Percentiles rank a stretch among this genome's conserved stretches.
Conservation (phyloP, 64 coral and sea anemone species). For the Acropora tenuis region DNA sequence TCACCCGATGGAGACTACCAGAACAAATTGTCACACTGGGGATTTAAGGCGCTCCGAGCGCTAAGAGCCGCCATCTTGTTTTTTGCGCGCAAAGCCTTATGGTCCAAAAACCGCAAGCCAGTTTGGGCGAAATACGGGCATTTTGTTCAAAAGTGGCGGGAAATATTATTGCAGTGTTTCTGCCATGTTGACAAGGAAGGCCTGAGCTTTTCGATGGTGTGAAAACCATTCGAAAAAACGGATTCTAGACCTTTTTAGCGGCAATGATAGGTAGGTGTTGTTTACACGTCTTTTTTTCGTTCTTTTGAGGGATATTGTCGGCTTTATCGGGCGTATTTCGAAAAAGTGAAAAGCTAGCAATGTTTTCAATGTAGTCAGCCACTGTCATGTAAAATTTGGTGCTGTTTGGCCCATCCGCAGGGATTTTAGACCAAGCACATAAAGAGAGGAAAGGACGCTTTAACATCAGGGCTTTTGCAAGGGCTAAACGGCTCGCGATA, state of each 20-base stretch:
- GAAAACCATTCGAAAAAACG: constrained; percentile 52
- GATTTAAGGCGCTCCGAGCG: constrained; percentile 37
- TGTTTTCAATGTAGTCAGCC: constrained; percentile 53
- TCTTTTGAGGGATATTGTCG: constrained; percentile 55
- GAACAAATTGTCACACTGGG: constrained; percentile 24
- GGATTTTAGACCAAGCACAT: constrained; percentile 74
- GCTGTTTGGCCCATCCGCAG: constrained; percentile 50
- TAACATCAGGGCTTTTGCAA: constrained; percentile 74
- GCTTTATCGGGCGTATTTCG: constrained; percentile 51
- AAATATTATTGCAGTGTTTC: constrained; percentile 42
- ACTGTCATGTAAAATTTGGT: constrained; percentile 58
- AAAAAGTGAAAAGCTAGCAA: constrained; percentile 77
- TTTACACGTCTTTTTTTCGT: constrained; percentile 56
- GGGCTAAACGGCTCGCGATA: constrained; percentile 61
- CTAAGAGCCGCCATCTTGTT: constrained; percentile 55
- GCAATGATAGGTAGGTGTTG: constrained; percentile 62
- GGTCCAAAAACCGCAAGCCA: constrained; percentile 51
- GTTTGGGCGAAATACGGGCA: constrained; percentile 19
- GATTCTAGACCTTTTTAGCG: constrained; percentile 59
- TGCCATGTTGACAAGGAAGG: constrained; percentile 66
- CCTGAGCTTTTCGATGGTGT: constrained; percentile 52
- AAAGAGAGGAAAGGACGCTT: constrained; percentile 64
- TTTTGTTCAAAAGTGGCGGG: constrained; percentile 64
- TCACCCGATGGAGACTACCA: too few species aligned
- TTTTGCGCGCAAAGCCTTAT: constrained; percentile 53